Evolutionary conservation across 2,113 vertebrate genomes (phyloP).

Genomic region (Morone chrysops): DNA sequence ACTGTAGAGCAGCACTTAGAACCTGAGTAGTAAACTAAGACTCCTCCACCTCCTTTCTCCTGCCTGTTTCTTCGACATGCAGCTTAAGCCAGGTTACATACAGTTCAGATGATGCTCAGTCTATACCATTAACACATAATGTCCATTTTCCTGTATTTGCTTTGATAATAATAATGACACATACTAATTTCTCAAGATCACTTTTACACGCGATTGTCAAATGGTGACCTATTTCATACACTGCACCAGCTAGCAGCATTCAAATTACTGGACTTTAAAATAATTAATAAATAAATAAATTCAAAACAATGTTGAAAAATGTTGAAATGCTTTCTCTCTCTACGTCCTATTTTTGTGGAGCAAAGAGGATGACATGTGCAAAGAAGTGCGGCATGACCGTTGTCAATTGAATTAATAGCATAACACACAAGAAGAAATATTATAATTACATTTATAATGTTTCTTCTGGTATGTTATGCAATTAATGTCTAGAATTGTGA

Average conservation of each 20-base stretch:
- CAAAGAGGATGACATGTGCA: background rate
- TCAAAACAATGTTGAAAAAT: background rate
- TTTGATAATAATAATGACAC: background rate
- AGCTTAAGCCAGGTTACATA: background rate
- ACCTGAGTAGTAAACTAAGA: conserved; percentile 37
- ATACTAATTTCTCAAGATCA: background rate
- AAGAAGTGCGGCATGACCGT: background rate
- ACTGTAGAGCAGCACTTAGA: conserved; percentile 48
- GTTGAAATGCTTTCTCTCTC: background rate
- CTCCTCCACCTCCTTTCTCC: conserved; percentile 11
- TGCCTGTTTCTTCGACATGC: background rate
- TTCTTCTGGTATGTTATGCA: too few species aligned
- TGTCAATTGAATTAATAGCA: background rate
- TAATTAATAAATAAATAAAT: background rate
- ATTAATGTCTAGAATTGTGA: background rate
- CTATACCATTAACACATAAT: background rate
- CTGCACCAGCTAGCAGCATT: background rate
- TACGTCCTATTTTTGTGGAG: background rate
- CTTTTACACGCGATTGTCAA: background rate
- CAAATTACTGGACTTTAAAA: background rate
- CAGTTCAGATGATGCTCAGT: background rate
- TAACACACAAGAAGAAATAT: too few species aligned
- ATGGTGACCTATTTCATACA: background rate
- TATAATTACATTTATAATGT: too few species aligned
- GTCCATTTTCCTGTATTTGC: background rate